Evolutionary conservation across 2,113 vertebrate species (phyloP), one percentile per base, ranked within the genome.

Genomic region (Aldabrachelys gigantea): DNA sequence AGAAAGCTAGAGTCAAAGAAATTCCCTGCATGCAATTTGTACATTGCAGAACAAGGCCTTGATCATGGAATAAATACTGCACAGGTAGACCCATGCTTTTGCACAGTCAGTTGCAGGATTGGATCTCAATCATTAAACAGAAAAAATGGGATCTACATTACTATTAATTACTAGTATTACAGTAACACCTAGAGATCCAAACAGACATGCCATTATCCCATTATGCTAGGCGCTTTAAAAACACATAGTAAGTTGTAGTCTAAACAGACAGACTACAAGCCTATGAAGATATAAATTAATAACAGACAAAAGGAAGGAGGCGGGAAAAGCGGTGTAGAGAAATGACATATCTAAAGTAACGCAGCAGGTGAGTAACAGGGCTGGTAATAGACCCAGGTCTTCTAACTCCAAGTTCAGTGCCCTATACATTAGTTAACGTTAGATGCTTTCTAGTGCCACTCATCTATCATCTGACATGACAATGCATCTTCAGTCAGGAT

Each of bases 361-460:
- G 29, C 25, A 38, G 1, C 6, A 13, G 41, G 5, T 17, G 65
- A 69, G 11, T 14, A 75, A 47, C 72, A 38, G 41, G 1, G 27
- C 13, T 56, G 27, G 57, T 38, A 80, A 31, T 3, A 1, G 44
- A 31, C 12, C 10, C 21, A 9, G 50, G 0, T 0, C 41, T 5
- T 57, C 0, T 0, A 16, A 41, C 47, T 41, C 12, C 19, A 72
- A 56, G 25, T 80, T 44, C 53, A 24, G 10, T 38, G 38, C 3
- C 2, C n/a, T 76, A 69, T 62, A 17, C 84, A 2, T 10, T 44
- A 31, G 27, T 80, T 10, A 27, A 89, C 83, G 47, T 2, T 6
- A 78, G 47, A 76, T 57, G 53, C 35, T 25, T 76, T 5, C 0
- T 22, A 38, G 10, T 54, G 11, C 27, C n/a, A 76, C 38, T 47